Percentiles rank a stretch among this genome's conserved stretches.
Conservation (phyloP, 2,888 invertebrate genomes). For the Arrhopalites spinosus region DNA sequence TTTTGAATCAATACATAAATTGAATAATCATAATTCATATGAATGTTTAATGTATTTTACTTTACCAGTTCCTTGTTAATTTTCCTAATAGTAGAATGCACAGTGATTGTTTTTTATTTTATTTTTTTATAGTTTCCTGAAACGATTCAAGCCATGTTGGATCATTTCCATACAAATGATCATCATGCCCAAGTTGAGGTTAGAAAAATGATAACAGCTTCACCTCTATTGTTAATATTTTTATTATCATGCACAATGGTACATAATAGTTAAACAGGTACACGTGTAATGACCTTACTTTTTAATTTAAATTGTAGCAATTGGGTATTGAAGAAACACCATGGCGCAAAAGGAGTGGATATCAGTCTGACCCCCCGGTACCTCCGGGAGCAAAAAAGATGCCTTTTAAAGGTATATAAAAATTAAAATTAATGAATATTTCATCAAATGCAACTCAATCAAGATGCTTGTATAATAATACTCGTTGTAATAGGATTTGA, state of each 20-base stretch:
- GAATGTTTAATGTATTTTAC: too few species aligned
- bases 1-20: too few species aligned
- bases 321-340: conserved; percentile 72
- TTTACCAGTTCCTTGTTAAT: too few species aligned
- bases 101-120: too few species aligned
- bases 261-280: conserved; percentile 17
- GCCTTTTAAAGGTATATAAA: conserved; percentile 51
- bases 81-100: too few species aligned
- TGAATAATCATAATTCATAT: too few species aligned
- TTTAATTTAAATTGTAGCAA: conserved; percentile 64
- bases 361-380: conserved; percentile 59
- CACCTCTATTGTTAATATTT: too few species aligned
- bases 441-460: too few species aligned
- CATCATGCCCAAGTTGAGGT: conserved; percentile 68
- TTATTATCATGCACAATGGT: not conserved
- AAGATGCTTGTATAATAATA: too few species aligned
- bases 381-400: conserved; percentile 50
- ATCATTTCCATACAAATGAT: conserved; percentile 78
- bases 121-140: too few species aligned
- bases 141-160: conserved; percentile 82
- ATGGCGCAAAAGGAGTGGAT: conserved; percentile 70
- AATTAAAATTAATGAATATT: not conserved
- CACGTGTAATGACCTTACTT: not conserved
- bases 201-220: conserved; percentile 18
- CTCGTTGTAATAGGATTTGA: too few species aligned